A percentile compares a stretch with the other conserved stretches of the same genome.
These are phyloP conservation scores for Campoplex nolae DNA, from an alignment of 2,888 invertebrate genomes.

Conservation along the genomic window DNA sequence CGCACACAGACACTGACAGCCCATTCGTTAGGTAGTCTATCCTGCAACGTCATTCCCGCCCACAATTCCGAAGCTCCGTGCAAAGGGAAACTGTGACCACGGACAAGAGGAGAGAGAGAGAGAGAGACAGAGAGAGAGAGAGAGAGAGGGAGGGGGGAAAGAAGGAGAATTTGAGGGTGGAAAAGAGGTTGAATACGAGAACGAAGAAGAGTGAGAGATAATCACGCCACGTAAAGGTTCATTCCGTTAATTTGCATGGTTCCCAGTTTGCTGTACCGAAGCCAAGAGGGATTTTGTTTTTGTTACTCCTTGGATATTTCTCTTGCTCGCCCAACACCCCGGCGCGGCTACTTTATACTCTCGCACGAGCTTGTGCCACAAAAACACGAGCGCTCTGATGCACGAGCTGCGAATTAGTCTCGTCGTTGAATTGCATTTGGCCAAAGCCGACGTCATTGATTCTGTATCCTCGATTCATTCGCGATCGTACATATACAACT, in stretches of 20 bases:
- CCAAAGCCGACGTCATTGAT: background rate
- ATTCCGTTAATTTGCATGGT: constrained; percentile 61
- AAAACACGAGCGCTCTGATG: constrained; percentile 10
- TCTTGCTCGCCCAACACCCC: background rate
- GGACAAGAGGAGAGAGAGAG: background rate
- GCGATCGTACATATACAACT: background rate
- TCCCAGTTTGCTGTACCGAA: constrained; percentile 23
- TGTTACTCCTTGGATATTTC: constrained; percentile 32
- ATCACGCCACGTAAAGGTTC: constrained; percentile 62
- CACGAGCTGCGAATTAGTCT: constrained; percentile 11
- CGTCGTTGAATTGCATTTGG: background rate
- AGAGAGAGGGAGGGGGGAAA: too few relatives aligned
- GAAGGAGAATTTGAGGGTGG: background rate
- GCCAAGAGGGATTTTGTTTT: constrained; percentile 29
- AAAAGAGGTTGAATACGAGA: background rate
- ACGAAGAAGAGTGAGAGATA: constrained; percentile 64
- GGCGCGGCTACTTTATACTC: constrained; percentile 3
- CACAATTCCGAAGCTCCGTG: constrained; percentile 52
- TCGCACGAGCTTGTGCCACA: background rate
- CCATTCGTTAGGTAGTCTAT: constrained; percentile 58
- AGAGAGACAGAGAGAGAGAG: background rate
- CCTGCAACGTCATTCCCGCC: constrained; percentile 51
- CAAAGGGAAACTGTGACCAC: constrained; percentile 8
- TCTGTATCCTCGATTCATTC: background rate
- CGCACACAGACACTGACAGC: background rate